Evolutionary conservation across 2,888 invertebrate genomes (phyloP), one percentile per base, ranked within the genome.

Genomic region (Drosophila recens): DNA sequence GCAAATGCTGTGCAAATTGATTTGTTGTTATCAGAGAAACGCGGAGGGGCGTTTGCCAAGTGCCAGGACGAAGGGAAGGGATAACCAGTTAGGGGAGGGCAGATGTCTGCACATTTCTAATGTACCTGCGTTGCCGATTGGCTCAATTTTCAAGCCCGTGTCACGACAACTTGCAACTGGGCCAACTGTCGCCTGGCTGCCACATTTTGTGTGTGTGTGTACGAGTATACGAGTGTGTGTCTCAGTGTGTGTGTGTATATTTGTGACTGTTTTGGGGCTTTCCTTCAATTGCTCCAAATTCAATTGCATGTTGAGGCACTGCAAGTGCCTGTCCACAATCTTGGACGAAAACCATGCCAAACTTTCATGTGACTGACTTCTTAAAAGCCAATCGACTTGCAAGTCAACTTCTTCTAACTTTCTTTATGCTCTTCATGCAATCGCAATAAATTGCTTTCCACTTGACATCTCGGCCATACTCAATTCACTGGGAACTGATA

Each of bases 1-100:
- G 89, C 85, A 84, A 86, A 87, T 89, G 82, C 78, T 87, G 86
- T 88, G 86, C 87, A 86, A 86, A 86, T 90, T 90, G 90, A 86
- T 90, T 86, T 86, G 86, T 88, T 90, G 87, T 82, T 85, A 89
- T 85, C 85, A 78, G 81, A 84, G 38, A 59, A 54, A 11, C 17
- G 33, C 11, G 42, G 20, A 8, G 20, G 3, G 11, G 33, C 8
- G 20, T 5, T 8, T 6, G 27, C 23, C 45, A 46, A 23, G 15
- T 10, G 2, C 3, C n/a, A 8, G 13, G 33, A n/a, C 15, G 13
- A 10, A 43, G 45, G 42, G 15, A 36, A 23, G 17, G 27, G 48
- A 4, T 5, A 1, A n/a, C n/a, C n/a, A n/a, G n/a, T n/a, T n/a
- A n/a, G n/a, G n/a, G n/a, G n/a, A n/a, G 36, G 46, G 52, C 34